Evolutionary conservation across 2,888 invertebrate species (phyloP).

Genomic region (Halictus quadricinctus): DNA sequence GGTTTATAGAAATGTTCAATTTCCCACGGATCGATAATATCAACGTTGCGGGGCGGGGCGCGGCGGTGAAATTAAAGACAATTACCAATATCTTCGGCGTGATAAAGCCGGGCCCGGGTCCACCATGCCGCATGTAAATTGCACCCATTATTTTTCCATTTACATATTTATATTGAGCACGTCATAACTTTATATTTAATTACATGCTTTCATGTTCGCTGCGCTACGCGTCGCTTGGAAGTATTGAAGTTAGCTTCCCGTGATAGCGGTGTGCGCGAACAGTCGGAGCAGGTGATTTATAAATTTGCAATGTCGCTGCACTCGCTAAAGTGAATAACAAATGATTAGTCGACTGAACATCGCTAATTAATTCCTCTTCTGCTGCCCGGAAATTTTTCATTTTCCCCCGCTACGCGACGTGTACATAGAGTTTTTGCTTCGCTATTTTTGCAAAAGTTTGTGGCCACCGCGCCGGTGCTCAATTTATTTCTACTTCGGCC

Average conservation of each 20-base stretch:
- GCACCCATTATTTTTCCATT: constrained; percentile 45
- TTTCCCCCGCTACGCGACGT: neutral
- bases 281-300: constrained; percentile 1
- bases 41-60: constrained; percentile 22
- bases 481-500: neutral
- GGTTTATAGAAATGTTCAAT: constrained; percentile 57
- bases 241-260: neutral
- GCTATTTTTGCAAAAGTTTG: neutral
- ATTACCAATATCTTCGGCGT: constrained; percentile 52
- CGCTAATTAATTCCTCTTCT: neutral
- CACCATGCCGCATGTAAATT: constrained; percentile 47
- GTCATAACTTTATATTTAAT: constrained; percentile 16
- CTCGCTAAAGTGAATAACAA: constrained; percentile 11
- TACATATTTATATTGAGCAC: constrained; percentile 12
- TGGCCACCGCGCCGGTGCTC: neutral
- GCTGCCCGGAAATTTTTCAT: neutral
- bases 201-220: neutral
- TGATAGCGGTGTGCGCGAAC: neutral
- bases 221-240: neutral
- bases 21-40: constrained; percentile 55
- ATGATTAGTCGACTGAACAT: neutral
- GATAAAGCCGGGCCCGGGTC: neutral
- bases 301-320: neutral
- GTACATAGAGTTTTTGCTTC: neutral
- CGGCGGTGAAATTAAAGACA: constrained; percentile 52